A percentile compares a stretch with the other conserved stretches of the same genome.
Evolutionary conservation across 92 coral and sea anemone species (phyloP).

Genomic region (Paragorgia papillata): DNA sequence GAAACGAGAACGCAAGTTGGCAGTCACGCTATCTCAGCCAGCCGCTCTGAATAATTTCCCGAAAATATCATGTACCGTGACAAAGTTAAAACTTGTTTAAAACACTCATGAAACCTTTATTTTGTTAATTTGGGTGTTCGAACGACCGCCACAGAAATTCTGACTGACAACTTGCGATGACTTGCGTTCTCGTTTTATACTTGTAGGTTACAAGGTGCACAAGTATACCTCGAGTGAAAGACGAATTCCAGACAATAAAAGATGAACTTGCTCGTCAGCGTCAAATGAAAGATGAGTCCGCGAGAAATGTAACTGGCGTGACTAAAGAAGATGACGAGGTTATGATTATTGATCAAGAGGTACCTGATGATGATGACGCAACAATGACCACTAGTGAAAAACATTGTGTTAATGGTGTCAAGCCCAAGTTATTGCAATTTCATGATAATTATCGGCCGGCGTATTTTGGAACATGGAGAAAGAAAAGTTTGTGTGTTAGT

Average conservation of each 20-base stretch:
- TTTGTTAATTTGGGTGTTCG: no score
- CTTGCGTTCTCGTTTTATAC: no score
- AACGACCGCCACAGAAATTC: no score
- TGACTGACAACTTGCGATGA: no score
- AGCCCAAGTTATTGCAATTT: slow-evolving; percentile 76
- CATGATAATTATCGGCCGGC: slow-evolving; percentile 86
- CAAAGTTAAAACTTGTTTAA: no score
- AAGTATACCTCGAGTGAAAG: slow-evolving; percentile 26
- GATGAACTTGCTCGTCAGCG: slow-evolving; percentile 55
- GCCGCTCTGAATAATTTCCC: no score
- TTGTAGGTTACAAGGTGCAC: background rate
- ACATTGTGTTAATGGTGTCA: slow-evolving; percentile 47
- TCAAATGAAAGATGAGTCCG: slow-evolving; percentile 7
- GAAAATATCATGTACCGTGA: no score
- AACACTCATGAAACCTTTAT: no score
- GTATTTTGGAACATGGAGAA: slow-evolving; percentile 87
- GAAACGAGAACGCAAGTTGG: no score
- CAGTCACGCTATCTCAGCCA: no score
- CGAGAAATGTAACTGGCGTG: background rate
- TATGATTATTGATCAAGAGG: slow-evolving; percentile 41
- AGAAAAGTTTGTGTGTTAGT: slow-evolving; percentile 74
- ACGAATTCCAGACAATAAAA: slow-evolving; percentile 62
- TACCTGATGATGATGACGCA: slow-evolving; percentile 60
- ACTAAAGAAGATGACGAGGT: slow-evolving; percentile 52
- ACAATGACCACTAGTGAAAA: slow-evolving; percentile 53